These are phyloP conservation scores for Mohoua ochrocephala DNA, from an alignment of 2,113 vertebrate genomes.

Conservation along the genomic window DNA sequence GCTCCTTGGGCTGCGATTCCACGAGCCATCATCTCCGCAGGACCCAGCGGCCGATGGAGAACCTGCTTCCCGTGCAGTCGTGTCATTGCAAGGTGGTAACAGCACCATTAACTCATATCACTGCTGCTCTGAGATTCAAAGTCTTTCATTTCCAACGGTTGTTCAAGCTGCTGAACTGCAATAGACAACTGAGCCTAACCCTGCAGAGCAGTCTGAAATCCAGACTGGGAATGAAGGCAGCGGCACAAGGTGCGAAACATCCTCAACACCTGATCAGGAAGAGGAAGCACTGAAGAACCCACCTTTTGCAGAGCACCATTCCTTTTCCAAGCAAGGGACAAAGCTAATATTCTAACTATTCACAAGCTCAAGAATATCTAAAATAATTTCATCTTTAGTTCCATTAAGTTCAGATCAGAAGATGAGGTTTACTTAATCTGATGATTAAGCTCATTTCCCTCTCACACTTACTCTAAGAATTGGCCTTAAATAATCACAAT, in stretches of 20 bases:
- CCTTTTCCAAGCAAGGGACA: not conserved
- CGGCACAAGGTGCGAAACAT: not conserved
- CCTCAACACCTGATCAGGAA: not conserved
- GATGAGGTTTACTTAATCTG: not conserved
- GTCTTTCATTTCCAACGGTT: conserved; percentile 20
- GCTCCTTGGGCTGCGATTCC: not conserved
- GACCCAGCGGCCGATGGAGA: conserved; percentile 21
- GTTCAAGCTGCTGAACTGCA: conserved; percentile 23
- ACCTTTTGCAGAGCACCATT: not conserved
- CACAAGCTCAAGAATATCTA: not conserved
- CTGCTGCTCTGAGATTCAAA: conserved; percentile 21
- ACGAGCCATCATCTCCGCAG: conserved; percentile 34
- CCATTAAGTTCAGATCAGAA: not conserved
- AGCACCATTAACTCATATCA: conserved; percentile 21
- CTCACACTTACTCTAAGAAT: not conserved
- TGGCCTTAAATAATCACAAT: not conserved
- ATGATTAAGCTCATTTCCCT: not conserved
- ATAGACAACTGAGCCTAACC: conserved; percentile 33
- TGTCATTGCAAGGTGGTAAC: conserved; percentile 47
- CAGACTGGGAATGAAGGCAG: conserved; percentile 49
- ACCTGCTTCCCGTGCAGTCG: conserved; percentile 19
- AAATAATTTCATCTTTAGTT: not conserved
- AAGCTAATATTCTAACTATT: too few relatives aligned
- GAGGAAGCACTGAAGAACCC: not conserved
- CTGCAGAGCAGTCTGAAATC: conserved; percentile 61